Base-by-base conservation (phyloP, 1,140 invertebrate species). In the Eumaeus atala region DNA sequence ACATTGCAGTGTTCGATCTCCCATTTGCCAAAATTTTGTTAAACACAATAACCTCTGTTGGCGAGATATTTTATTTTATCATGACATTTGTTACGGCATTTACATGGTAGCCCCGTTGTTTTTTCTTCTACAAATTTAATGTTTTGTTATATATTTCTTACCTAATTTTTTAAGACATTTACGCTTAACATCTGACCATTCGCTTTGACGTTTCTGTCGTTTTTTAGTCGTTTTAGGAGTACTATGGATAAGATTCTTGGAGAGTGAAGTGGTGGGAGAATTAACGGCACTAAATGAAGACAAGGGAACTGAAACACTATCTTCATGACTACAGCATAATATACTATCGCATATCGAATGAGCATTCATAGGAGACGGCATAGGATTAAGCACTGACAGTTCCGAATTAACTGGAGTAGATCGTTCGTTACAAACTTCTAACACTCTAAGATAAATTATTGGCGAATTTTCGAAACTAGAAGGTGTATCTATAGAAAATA, bases 1-100 rank as follows among this genome's bases (percentile, higher is more conserved):
- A 50, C 57, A 59, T 5, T 63, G 57, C 5, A 21, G 44, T 9
- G 9, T 14, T 14, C 53, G 52, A 36, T 58, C 52, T 14, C 53
- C 49, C 3, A 61, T 55, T 14, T 14, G 28, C 62, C 58, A 64
- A 48, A 61, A 64, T 17, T 61, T 61, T 44, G 21, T 37, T 21
- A 60, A 64, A 48, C 53, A 54, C 12, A 9, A 10, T n/a, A 48
- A 48, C 14, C 42, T 35, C 36, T 54, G 28, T 34, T 36, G 8
- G 28, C 17, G 16, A 10, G 42, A 42, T 48, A 54, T 54, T 54
- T 54, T n/a, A n/a, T n/a, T n/a, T 54, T 54, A 28, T 48, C 33
- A 37, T 10, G 21, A 14, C 53, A 48, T 48, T 36, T 42, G 42
- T 54, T 9, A 34, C n/a, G 48, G 48, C 48, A 49, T 49, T 48